Evolutionary conservation across 1,140 invertebrate genomes (phyloP), one percentile per base, ranked within the genome.

Genomic region (Sarcophaga peregrina): DNA sequence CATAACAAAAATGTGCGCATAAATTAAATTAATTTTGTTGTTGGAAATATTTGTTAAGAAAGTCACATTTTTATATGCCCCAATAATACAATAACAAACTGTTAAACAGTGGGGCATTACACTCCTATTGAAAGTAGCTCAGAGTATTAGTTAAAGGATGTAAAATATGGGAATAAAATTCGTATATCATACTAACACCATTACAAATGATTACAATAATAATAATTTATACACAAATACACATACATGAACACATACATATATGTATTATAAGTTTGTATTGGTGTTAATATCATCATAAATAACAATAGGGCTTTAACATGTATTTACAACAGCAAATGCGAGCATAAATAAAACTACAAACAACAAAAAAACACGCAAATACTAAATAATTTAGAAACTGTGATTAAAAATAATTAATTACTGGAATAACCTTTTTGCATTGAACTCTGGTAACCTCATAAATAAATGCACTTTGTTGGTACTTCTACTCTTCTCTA

Each of bases 231-330:
- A 58, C 10, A 13, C 10, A 13, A 5, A 58, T n/a, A 58, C 11
- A 58, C 25, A 13, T 15, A 58, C n/a, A n/a, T 6, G 3, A 15
- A 58, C 54, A 11, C 54, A n/a, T 15, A 15, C 54, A n/a, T 4
- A 58, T 15, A n/a, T n/a, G 20, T 68, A 68, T 8, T 68, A 68
- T 68, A 37, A 37, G 25, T 37, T 2, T 20, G 62, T 25, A 68
- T 68, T 68, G 20, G 62, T 68, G 62, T 68, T 68, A 68, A 68
- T 68, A 68, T 20, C 20, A 25, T n/a, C 17, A 68, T 68, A 68
- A 68, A 68, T 68, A 68, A 68, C 17, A 68, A n/a, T 68, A 20
- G 20, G 17, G 62, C 25, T 37, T 37, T 37, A 37, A 37, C 25
- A 37, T 2, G 25, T 37, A 37, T 37, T 37, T 37, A 37, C 25